Base-by-base conservation (phyloP, 2,113 vertebrate genomes). In the Pampusana beccarii region DNA sequence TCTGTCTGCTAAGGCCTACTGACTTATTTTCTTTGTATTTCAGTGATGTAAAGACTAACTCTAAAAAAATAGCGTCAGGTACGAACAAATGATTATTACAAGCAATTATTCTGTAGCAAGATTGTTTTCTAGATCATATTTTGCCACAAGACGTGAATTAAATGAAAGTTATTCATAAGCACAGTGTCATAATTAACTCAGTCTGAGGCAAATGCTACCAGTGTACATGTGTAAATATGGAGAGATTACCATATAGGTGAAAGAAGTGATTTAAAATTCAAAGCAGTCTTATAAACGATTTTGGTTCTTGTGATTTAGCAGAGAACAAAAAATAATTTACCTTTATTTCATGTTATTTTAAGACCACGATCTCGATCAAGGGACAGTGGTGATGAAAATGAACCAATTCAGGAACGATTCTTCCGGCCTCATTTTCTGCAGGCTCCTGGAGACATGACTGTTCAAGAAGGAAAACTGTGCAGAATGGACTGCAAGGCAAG, bases 401-500 rank as follows among this genome's bases (percentile, higher is more conserved):
- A 99, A 88, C 99, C 99, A 72, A 99, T 99, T 97, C 99, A 99
- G 93, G 99, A 99, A 97, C 99, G 99, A 78, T 99, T 99, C 98
- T 99, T 99, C 98, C 98, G 99, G 90, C 99, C 99, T 44, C 99
- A 99, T 98, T 99, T 99, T 98, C 97, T 99, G 97, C 99, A 99
- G 98, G 99, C 99, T 10, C 99, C 99, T 16, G 99, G 99, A 70
- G 99, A 99, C 91, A 97, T 99, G 95, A 99, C 99, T 26, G 98
- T 99, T 19, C 99, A 99, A 97, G 99, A 99, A 97, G 99, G 99
- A 48, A 98, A 98, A 44, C 98, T 99, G 8, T 99, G 99, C 94
- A 97, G 99, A 88, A 99, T 99, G 99, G 99, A 99, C 97, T 99
- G 99, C 97, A 99, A 99, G 98, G 99, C 99, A 97, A 97, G 97